Percentiles rank a stretch among this genome's conserved stretches.
These are phyloP conservation scores for Amaurobius ferox DNA, from an alignment of 2,888 invertebrate species.

Conservation along the genomic window DNA sequence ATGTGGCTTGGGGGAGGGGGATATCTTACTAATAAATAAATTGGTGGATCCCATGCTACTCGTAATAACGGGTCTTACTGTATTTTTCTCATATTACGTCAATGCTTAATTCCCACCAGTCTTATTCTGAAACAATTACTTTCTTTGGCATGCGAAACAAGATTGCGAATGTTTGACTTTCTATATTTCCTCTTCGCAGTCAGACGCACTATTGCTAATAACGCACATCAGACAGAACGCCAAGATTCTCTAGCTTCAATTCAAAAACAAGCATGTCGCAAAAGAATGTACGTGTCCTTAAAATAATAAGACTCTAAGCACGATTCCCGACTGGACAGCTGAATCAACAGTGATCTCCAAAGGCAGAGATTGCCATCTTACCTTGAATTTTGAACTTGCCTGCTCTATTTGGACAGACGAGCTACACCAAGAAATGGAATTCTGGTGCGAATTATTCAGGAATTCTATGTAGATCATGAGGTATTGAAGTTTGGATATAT, in stretches of 20 bases:
- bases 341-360: conserved; percentile 18
- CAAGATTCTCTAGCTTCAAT: background rate
- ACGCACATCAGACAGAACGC: background rate
- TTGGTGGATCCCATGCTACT: too few relatives aligned
- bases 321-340: conserved; percentile 36
- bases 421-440: conserved; percentile 5
- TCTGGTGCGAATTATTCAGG: conserved; percentile 10
- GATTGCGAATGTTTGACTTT: too few relatives aligned
- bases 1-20: too few relatives aligned
- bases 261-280: conserved; percentile 28
- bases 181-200: too few relatives aligned
- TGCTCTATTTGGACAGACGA: conserved; percentile 33
- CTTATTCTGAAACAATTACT: too few relatives aligned
- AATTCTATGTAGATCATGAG: background rate
- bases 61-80: too few relatives aligned
- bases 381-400: conserved; percentile 58
- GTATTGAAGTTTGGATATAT: too few relatives aligned
- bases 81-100: too few relatives aligned
- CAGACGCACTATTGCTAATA: too few relatives aligned
- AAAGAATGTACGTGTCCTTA: conserved; percentile 44
- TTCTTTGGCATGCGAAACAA: too few relatives aligned
- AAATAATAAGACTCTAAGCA: conserved; percentile 18
- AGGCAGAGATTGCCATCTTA: conserved; percentile 22
- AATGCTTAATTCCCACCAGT: too few relatives aligned
- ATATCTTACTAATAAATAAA: too few relatives aligned